Base-by-base conservation (phyloP, 2,113 vertebrate genomes). In the Murina feae region DNA sequence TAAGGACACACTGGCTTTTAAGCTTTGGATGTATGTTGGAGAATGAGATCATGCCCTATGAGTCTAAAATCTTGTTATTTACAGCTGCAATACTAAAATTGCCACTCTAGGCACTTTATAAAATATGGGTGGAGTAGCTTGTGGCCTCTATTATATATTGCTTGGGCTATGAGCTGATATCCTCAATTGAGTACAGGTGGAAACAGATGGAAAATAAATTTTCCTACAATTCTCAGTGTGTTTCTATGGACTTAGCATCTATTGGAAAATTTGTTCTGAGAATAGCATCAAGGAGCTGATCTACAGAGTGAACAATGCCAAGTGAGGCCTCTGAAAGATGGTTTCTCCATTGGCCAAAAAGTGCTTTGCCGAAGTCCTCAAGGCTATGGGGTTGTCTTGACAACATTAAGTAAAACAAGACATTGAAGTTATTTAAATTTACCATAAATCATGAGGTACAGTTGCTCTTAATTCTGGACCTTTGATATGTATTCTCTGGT, bases 221-320 rank as follows among this genome's bases (percentile, higher is more conserved):
- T 76, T 94, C 86, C 89, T 84, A 28, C 65, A 96, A 89, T 78
- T 96, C 37, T 92, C 68, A 91, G 49, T 88, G 86, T 95, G 87
- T 96, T 97, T 96, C 96, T 91, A 97, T 90, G 93, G 42, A 95
- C 84, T 96, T 97, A 94, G 75, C 95, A 96, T 97, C 95, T 97
- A 94, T 85, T 95, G 96, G 96, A 97, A 97, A 96, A 85, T 93
- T 74, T 78, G 53, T 95, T 94, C 96, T 96, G 93, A 96, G 93
- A 97, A 94, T 96, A 96, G 94, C 83, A 94, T 94, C 84, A 96
- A 88, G 94, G 76, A 95, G 79, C 89, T 88, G 71, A 95, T 97
- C 89, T 94, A 89, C 95, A 89, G 30, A 37, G 79, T 94, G 75
- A 89, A 65, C 47, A 91, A 76, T 75, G 93, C 93, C 93, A 96